Conservation (phyloP, 2,888 invertebrate genomes). For the Tuberolachnus salignus region DNA sequence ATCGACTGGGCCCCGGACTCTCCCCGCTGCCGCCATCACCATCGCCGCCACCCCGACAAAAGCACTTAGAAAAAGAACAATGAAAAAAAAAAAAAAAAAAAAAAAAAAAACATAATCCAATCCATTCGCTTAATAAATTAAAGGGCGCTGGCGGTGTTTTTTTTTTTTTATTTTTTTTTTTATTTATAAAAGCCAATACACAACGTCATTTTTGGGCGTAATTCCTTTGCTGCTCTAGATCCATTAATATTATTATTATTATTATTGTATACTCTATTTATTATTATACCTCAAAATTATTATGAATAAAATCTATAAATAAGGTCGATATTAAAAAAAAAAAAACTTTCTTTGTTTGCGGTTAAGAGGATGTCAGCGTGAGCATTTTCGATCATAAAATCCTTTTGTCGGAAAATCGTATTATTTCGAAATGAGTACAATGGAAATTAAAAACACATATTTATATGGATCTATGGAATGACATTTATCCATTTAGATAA, state of each 20-base stretch:
- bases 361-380: no score
- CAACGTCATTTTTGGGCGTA: slow-evolving; percentile 50
- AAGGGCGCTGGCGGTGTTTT: slow-evolving; percentile 43
- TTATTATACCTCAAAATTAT: slow-evolving; percentile 2
- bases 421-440: no score
- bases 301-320: slow-evolving; percentile 5
- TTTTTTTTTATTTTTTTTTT: slow-evolving; percentile 24
- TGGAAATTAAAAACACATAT: no score
- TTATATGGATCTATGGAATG: no score
- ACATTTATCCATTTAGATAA: no score
- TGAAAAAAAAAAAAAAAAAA: slow-evolving; percentile 53
- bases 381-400: no score
- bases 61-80: slow-evolving; percentile 54
- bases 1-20: slow-evolving; percentile 41
- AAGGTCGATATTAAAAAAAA: no score
- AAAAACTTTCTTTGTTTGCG: no score
- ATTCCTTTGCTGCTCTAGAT: slow-evolving; percentile 31
- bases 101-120: slow-evolving; percentile 54
- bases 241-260: slow-evolving; percentile 52
- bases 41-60: background rate
- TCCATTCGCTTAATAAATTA: slow-evolving; percentile 55
- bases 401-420: no score
- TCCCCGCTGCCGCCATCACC: slow-evolving; percentile 5
- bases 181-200: slow-evolving; percentile 23
- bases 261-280: slow-evolving; percentile 6